Evolutionary conservation across 2,797 vertebrate species (phyloP), one percentile per base, ranked within the genome.

Genomic region (Sebastes hubbsi): DNA sequence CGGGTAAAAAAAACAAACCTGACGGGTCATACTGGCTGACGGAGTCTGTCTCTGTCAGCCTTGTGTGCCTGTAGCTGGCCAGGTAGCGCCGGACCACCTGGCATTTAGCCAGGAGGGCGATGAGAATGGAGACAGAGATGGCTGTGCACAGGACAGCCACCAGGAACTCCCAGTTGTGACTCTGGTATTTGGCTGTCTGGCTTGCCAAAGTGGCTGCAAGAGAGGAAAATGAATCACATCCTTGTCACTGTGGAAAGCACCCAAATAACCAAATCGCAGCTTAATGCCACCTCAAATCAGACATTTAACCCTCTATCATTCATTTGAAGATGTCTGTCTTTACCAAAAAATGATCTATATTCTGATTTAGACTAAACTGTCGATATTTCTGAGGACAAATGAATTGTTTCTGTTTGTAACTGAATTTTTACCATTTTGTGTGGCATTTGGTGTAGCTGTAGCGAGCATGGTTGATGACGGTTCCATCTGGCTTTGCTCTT

Each of bases 21-120:
- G 93, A 85, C 1, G 87, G 68, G 27, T 94, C 94, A 82, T 87
- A 85, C 11, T 95, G 95, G 86, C 94, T 95, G 1, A 87, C 22
- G 1, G 69, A 60, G 29, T 96, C 95, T 0, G 90, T 81, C 81
- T 97, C 95, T 0, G 92, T 94, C 87, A 99, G 95, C 0, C 95
- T 96, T 0, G 92, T 97, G 94, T 99, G 99, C 34, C 93, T 96
- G 94, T 99, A 99, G 94, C 97, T 99, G 89, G 95, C 88, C 0
- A 96, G 92, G 90, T 98, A 97, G 49, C 91, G 95, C 34, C 92
- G 96, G 60, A 97, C 72, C 72, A 99, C 88, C 83, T 97, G 97
- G 89, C 96, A 98, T 88, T 98, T 99, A 75, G 96, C 98, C 86
- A 90, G 91, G 6, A 98, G 25, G 0, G 96, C 94, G 0, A 99